Percentiles rank a stretch among this genome's conserved stretches.
Conservation (phyloP, 2,797 vertebrate species). For the Acipenser transmontanus region DNA sequence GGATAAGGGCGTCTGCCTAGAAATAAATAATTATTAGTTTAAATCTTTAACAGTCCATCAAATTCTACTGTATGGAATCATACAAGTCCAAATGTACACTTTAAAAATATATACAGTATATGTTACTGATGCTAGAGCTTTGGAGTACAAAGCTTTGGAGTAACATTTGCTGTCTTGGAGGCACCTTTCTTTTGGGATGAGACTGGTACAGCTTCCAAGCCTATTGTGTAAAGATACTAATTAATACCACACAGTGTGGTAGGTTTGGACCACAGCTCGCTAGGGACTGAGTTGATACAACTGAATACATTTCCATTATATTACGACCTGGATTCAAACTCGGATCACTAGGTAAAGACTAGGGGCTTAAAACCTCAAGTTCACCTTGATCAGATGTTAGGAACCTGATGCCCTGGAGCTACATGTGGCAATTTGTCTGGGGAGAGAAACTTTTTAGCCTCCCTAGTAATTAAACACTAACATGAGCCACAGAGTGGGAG, state of each 20-base stretch:
- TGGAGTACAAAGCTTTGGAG: neutral
- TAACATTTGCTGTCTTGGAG: slow-evolving; percentile 5
- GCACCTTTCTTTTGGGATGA: slow-evolving; percentile 11
- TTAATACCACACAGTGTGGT: slow-evolving; percentile 21
- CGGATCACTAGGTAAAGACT: neutral
- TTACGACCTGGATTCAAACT: slow-evolving; percentile 17
- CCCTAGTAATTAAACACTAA: slow-evolving; percentile 59
- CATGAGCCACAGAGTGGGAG: slow-evolving; percentile 40
- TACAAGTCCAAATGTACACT: neutral
- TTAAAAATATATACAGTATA: neutral
- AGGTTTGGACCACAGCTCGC: slow-evolving; percentile 21
- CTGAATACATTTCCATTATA: slow-evolving; percentile 21
- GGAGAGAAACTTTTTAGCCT: slow-evolving; percentile 44
- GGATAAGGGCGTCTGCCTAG: no score
- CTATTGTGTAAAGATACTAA: slow-evolving; percentile 30
- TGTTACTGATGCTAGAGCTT: neutral
- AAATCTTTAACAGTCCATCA: slow-evolving; percentile 18
- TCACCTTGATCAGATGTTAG: slow-evolving; percentile 30
- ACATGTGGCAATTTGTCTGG: slow-evolving; percentile 22
- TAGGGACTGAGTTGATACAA: slow-evolving; percentile 11
- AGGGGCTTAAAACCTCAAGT: slow-evolving; percentile 1
- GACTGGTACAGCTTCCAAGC: slow-evolving; percentile 10
- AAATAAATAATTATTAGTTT: no score
- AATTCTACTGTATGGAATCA: slow-evolving; percentile 9
- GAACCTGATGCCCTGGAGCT: slow-evolving; percentile 25